phyloP scores from a whole-genome alignment of 2,888 invertebrate species.

The Rotaria macrura region DNA sequence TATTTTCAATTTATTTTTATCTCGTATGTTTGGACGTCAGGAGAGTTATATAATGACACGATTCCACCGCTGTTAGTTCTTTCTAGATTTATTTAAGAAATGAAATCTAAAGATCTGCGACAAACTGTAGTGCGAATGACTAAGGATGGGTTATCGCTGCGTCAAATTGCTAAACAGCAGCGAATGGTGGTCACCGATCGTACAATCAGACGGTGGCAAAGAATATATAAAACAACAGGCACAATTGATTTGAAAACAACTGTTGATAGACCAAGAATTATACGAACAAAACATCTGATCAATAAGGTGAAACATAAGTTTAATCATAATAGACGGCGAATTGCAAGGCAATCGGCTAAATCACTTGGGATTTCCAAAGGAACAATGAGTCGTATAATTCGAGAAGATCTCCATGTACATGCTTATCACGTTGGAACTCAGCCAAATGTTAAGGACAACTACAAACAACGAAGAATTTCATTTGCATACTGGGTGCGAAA shows the following conservation, averaged over 20 bases:
- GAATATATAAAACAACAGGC: neutral
- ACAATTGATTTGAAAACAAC: neutral
- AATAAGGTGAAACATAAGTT: no score
- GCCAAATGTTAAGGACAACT: neutral
- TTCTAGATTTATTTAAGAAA: no score
- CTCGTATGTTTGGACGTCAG: no score
- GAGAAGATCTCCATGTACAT: neutral
- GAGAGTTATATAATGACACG: no score
- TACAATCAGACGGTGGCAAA: neutral
- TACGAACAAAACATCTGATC: neutral
- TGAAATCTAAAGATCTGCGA: no score
- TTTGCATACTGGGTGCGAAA: neutral
- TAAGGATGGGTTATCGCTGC: no score
- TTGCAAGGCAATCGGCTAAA: neutral
- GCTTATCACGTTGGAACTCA: neutral
- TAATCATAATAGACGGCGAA: neutral
- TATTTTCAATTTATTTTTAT: no score
- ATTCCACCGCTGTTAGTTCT: no score
- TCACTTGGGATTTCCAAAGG: neutral
- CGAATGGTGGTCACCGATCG: neutral
- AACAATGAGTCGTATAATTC: neutral
- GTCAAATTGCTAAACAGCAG: neutral
- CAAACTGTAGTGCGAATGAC: no score
- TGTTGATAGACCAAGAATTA: neutral
- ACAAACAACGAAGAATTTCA: neutral